Conservation (phyloP, 2,888 invertebrate genomes). For the Spatulosminthurus flaviceps region DNA sequence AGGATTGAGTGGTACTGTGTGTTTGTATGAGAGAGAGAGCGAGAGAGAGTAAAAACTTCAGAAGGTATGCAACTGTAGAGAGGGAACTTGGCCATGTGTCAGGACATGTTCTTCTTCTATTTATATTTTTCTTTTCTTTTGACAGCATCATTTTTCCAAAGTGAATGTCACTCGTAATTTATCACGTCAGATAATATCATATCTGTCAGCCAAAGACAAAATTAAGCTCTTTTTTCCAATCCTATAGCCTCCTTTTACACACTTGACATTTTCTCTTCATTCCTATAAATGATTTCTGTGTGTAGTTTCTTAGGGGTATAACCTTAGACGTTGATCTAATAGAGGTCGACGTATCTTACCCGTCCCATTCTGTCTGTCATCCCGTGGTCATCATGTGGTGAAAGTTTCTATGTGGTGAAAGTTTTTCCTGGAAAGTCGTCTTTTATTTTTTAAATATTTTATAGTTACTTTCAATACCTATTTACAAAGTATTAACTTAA, state of each 20-base stretch:
- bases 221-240: constrained; percentile 20
- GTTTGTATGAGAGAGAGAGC: not conserved
- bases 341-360: not conserved
- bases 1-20: not conserved
- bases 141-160: constrained; percentile 35
- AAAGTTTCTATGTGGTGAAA: not conserved
- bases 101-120: constrained; percentile 39
- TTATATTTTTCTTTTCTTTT: constrained; percentile 38
- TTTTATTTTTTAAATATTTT: no score
- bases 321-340: not conserved
- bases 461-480: no score
- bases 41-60: not conserved
- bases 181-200: constrained; percentile 40
- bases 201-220: constrained; percentile 33
- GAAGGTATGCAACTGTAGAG: not conserved
- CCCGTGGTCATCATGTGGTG: not conserved
- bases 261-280: not conserved
- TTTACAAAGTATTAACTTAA: no score
- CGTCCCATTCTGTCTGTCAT: not conserved
- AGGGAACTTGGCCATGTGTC: constrained; percentile 32
- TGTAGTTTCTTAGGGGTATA: not conserved
- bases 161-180: constrained; percentile 39
- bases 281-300: constrained; percentile 6
- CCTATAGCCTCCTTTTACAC: not conserved
- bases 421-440: no score